Evolutionary conservation across 2,113 vertebrate genomes (phyloP).

Genomic region (Ptychochromis oligacanthus): DNA sequence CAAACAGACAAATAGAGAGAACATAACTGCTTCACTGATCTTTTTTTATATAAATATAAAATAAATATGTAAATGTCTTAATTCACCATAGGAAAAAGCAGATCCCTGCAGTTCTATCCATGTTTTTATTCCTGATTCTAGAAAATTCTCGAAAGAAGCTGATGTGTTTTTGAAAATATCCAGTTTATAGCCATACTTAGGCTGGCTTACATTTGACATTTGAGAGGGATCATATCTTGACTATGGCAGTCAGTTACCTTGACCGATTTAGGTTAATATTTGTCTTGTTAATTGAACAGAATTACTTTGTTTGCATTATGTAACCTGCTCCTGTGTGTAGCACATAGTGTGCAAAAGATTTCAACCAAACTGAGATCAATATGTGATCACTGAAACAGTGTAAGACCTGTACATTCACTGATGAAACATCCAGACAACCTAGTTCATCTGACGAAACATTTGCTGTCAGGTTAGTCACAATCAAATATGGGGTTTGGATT

Average conservation of each 20-base stretch:
- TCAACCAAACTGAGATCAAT: background rate
- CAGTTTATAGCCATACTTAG: background rate
- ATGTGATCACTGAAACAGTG: background rate
- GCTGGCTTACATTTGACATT: background rate
- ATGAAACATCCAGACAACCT: conserved; percentile 27
- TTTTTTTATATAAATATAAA: too few relatives aligned
- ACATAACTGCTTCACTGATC: background rate
- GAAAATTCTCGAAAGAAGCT: background rate
- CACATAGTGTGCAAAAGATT: background rate
- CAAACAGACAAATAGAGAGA: background rate
- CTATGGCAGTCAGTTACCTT: background rate
- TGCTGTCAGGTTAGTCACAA: background rate
- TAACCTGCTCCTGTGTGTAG: background rate
- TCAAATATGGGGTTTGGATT: background rate
- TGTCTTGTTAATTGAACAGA: background rate
- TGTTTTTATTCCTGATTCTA: background rate
- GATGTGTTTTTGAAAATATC: background rate
- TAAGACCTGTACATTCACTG: background rate
- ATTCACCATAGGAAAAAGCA: background rate
- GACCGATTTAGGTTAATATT: background rate
- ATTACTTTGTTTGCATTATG: background rate
- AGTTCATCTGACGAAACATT: conserved; percentile 37
- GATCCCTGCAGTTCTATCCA: background rate
- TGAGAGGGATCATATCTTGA: background rate
- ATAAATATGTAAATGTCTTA: too few relatives aligned